These are phyloP conservation scores for Apocrypta bakeri DNA, from an alignment of 1,140 invertebrate species.

Conservation along the genomic window DNA sequence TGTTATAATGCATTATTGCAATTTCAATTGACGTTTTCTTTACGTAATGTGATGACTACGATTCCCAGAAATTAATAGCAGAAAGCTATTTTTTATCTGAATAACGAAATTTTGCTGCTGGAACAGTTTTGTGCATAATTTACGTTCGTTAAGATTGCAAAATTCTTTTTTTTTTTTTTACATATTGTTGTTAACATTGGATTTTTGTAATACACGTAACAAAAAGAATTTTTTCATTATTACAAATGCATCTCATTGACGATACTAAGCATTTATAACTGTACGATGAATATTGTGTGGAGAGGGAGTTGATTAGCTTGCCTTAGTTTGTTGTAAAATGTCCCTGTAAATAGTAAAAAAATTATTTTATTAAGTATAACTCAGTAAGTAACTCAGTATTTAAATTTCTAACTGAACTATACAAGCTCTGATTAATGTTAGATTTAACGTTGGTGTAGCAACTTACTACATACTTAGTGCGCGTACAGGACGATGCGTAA, in stretches of 20 bases:
- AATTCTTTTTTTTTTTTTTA: constrained; percentile 14
- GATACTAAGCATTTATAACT: constrained; percentile 20
- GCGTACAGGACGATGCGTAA: constrained; percentile 11
- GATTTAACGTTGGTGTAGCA: constrained; percentile 10
- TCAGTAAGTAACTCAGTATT: neutral
- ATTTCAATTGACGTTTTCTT: neutral
- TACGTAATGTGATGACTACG: neutral
- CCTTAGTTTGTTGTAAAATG: constrained; percentile 26
- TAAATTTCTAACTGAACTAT: constrained; percentile 18
- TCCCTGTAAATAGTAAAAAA: constrained; percentile 42
- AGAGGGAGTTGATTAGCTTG: constrained; percentile 5
- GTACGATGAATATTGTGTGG: neutral
- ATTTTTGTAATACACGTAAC: constrained; percentile 8
- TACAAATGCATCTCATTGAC: constrained; percentile 23
- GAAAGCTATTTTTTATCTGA: constrained; percentile 16
- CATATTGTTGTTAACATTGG: neutral
- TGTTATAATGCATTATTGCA: constrained; percentile 15
- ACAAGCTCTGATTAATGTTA: constrained; percentile 12
- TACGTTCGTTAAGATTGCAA: constrained; percentile 15
- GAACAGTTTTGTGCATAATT: constrained; percentile 41
- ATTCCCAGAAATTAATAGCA: neutral
- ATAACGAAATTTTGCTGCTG: constrained; percentile 34
- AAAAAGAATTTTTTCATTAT: constrained; percentile 29
- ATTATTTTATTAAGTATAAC: constrained; percentile 30
- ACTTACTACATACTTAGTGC: constrained; percentile 24